phyloP scores from a whole-genome alignment of 2,888 invertebrate species.

The Geophilus truncorum region DNA sequence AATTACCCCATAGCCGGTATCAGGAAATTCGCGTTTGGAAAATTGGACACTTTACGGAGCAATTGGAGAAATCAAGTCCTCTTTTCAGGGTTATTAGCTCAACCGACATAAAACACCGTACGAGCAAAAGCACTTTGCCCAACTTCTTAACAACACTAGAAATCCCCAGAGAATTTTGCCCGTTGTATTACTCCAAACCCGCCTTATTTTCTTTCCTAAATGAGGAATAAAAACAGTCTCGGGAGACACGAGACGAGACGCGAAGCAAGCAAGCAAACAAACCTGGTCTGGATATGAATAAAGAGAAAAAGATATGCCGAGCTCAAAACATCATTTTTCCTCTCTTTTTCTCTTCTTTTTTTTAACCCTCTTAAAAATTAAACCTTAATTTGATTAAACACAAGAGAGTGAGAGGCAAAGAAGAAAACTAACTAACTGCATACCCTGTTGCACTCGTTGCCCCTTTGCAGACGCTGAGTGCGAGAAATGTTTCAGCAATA shows the following conservation, averaged over 20 bases:
- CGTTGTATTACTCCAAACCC: slow-evolving; percentile 24
- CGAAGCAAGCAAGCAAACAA: too few relatives aligned
- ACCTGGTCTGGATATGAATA: neutral
- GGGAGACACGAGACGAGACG: neutral
- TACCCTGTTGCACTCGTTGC: slow-evolving; percentile 19
- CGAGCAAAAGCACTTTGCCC: slow-evolving; percentile 27
- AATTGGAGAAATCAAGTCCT: slow-evolving; percentile 24
- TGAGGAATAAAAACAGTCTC: slow-evolving; percentile 27
- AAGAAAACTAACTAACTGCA: neutral
- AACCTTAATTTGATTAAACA: slow-evolving; percentile 33
- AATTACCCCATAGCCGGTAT: neutral
- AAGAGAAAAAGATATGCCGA: neutral
- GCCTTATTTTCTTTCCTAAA: slow-evolving; percentile 24
- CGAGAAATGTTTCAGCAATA: slow-evolving; percentile 29
- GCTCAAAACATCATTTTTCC: neutral
- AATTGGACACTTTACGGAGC: slow-evolving; percentile 25
- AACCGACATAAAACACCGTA: slow-evolving; percentile 8
- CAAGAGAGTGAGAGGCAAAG: neutral
- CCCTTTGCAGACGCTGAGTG: neutral
- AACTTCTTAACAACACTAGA: slow-evolving; percentile 19
- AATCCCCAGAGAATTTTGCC: slow-evolving; percentile 14
- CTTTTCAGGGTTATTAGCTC: slow-evolving; percentile 27
- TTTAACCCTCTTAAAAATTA: slow-evolving; percentile 14
- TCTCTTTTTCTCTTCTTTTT: neutral
- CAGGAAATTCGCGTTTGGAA: neutral